phyloP scores from a whole-genome alignment of 2,888 invertebrate species.

The Aspidiotus destructor region DNA sequence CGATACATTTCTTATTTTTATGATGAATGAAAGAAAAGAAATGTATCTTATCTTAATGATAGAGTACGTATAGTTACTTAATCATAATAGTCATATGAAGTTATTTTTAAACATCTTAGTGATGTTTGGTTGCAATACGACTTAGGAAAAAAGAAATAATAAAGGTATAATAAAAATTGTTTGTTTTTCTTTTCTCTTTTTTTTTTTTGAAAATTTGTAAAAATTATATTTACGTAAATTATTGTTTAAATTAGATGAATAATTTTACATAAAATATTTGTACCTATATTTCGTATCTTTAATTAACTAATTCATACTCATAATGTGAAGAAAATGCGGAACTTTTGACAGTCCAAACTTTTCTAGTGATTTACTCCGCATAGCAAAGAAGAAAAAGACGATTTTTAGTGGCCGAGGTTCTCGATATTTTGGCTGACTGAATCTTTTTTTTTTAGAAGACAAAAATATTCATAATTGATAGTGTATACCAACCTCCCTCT shows the following conservation, averaged over 20 bases:
- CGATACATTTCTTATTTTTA: background rate
- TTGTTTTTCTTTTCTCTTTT: background rate
- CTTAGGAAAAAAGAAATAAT: background rate
- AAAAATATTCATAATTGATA: no score
- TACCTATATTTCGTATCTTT: no score
- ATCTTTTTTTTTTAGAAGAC: no score
- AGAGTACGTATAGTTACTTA: constrained; percentile 27
- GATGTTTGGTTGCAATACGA: constrained; percentile 30
- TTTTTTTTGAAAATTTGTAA: background rate
- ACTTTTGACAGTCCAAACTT: no score
- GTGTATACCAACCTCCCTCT: no score
- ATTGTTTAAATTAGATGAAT: background rate
- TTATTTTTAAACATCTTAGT: constrained; percentile 21
- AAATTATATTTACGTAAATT: constrained; percentile 5
- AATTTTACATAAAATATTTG: no score
- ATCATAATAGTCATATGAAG: constrained; percentile 25
- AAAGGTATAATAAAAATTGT: background rate
- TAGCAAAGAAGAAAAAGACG: no score
- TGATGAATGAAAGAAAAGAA: background rate
- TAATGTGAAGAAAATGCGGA: no score
- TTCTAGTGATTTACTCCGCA: no score
- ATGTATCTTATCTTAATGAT: background rate
- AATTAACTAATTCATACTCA: no score
- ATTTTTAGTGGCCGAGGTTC: no score
- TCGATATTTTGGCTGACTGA: no score